Evolutionary conservation across 2,113 vertebrate species (phyloP).

Genomic region (Spermophilus dauricus): DNA sequence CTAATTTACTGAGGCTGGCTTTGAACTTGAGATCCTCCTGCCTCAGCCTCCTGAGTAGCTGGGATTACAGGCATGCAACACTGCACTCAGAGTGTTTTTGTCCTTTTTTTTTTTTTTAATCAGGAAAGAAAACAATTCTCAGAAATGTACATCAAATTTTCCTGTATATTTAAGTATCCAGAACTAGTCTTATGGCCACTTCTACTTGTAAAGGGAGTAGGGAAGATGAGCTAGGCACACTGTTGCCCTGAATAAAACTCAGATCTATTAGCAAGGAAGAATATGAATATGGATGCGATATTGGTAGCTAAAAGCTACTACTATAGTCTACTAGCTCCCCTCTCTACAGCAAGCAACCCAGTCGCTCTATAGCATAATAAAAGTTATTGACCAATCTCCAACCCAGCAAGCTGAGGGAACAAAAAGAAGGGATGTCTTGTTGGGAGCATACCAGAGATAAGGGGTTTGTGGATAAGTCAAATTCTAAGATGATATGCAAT

Average conservation of each 20-base stretch:
- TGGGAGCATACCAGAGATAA: not conserved
- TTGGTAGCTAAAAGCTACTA: not conserved
- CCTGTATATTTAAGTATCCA: not conserved
- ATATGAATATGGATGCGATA: not conserved
- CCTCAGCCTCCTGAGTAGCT: too few species aligned
- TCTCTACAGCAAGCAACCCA: not conserved
- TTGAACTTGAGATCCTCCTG: too few species aligned
- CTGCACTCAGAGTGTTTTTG: too few species aligned
- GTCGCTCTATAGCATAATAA: not conserved
- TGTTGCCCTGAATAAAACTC: constrained; percentile 12
- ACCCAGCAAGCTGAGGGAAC: not conserved
- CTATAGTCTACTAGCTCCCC: not conserved
- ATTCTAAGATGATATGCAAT: not conserved
- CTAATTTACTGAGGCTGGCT: too few species aligned
- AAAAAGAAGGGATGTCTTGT: not conserved
- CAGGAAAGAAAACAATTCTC: constrained; percentile 34
- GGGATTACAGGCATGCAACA: too few species aligned
- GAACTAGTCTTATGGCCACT: not conserved
- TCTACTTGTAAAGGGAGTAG: not conserved
- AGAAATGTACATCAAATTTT: not conserved
- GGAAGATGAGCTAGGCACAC: not conserved
- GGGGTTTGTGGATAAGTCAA: not conserved
- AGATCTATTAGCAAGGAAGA: constrained; percentile 25
- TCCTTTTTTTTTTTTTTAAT: not conserved
- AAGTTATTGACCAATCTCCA: not conserved